Evolutionary conservation across 2,888 invertebrate species (phyloP).

Genomic region (Aporophyla lueneburgensis): DNA sequence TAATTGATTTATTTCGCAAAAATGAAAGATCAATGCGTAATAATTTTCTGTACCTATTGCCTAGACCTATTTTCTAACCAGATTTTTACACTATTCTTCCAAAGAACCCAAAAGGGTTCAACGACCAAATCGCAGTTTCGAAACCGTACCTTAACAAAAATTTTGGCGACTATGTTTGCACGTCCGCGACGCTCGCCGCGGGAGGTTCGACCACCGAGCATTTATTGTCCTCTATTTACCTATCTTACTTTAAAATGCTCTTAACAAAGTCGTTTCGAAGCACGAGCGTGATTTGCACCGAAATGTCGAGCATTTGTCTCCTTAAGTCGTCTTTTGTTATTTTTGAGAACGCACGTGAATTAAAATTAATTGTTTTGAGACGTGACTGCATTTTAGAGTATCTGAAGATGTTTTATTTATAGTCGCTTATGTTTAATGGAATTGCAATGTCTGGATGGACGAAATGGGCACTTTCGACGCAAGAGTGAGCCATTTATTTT

Average conservation of each 20-base stretch:
- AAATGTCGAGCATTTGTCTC: conserved; percentile 53
- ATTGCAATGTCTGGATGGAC: conserved; percentile 7
- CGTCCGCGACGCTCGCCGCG: conserved; percentile 81
- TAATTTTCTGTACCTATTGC: background rate
- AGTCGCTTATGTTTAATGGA: conserved; percentile 20
- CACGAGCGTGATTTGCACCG: conserved; percentile 69
- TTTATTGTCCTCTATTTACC: conserved; percentile 75
- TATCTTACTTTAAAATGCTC: conserved; percentile 71
- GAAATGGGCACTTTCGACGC: conserved; percentile 15
- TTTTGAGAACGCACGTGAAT: conserved; percentile 46
- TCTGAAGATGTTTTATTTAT: conserved; percentile 56
- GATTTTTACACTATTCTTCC: background rate
- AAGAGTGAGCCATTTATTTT: conserved; percentile 9
- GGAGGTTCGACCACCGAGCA: conserved; percentile 82
- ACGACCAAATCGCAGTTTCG: conserved; percentile 42
- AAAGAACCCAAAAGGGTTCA: background rate
- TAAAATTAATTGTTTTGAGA: conserved; percentile 55
- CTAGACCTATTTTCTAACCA: no score
- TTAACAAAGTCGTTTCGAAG: conserved; percentile 72
- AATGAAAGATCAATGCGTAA: rapidly evolving
- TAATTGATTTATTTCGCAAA: background rate
- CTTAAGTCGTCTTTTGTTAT: conserved; percentile 53
- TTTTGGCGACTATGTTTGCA: conserved; percentile 85
- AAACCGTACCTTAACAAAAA: conserved; percentile 75
- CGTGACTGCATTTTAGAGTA: conserved; percentile 2